Conservation (phyloP, 2,797 vertebrate species). For the Anas acuta region DNA sequence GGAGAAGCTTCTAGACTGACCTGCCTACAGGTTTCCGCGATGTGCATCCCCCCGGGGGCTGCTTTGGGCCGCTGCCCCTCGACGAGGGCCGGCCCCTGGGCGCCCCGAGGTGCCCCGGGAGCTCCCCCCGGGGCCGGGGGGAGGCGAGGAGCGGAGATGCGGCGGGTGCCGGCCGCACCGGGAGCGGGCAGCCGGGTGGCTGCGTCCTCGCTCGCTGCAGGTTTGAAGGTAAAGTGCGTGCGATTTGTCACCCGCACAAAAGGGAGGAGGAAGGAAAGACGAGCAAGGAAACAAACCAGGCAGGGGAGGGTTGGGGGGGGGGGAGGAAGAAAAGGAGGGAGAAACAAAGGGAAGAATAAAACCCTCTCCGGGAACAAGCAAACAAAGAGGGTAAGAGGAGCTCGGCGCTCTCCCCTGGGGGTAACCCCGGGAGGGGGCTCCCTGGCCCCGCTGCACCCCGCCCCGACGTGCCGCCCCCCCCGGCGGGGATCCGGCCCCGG, state of each 20-base stretch:
- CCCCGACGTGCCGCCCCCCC: background rate
- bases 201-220: background rate
- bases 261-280: background rate
- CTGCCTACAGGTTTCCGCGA: slow-evolving; percentile 13
- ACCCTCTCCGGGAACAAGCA: slow-evolving; percentile 49
- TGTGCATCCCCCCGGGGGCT: background rate
- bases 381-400: slow-evolving; percentile 60
- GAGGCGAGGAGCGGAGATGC: slow-evolving; percentile 40
- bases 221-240: background rate
- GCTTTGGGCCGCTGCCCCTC: background rate
- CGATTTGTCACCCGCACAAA: slow-evolving; percentile 4
- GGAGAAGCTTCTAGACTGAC: slow-evolving; percentile 59
- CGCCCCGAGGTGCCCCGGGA: background rate
- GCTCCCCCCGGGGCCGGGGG: background rate
- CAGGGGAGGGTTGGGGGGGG: background rate
- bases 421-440: background rate
- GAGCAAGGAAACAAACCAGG: slow-evolving; percentile 5
- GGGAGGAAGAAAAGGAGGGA: slow-evolving; percentile 28
- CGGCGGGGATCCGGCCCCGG: background rate
- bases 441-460: background rate
- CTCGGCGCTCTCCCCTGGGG: slow-evolving; percentile 20
- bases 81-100: background rate
- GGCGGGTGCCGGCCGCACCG: background rate
- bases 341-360: slow-evolving; percentile 60
- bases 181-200: background rate